Evolutionary conservation across 2,113 vertebrate genomes (phyloP).

Genomic region (Pristiophorus japonicus): DNA sequence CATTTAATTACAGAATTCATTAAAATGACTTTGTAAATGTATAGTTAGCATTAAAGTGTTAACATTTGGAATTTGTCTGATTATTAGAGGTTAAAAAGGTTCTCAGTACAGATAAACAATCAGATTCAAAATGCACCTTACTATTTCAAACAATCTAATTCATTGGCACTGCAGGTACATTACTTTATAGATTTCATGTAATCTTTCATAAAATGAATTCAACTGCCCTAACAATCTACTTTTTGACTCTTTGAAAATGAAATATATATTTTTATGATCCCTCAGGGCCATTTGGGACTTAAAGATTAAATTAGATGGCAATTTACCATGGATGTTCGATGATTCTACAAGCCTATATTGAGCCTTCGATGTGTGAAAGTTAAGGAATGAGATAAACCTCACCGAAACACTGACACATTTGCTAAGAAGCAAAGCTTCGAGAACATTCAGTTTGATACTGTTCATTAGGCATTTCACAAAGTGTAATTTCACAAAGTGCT

Average conservation of each 20-base stretch:
- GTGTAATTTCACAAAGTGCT: background rate
- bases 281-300: background rate
- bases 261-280: background rate
- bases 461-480: background rate
- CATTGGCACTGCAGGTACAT: background rate
- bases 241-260: conserved; percentile 19
- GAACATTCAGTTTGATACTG: background rate
- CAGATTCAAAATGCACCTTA: background rate
- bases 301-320: conserved; percentile 25
- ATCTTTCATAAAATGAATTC: conserved; percentile 29
- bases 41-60: background rate
- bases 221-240: background rate
- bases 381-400: background rate
- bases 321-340: background rate
- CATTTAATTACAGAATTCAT: conserved; percentile 24
- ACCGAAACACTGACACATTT: background rate
- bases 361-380: background rate
- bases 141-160: background rate
- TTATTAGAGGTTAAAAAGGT: background rate
- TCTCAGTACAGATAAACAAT: background rate
- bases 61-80: background rate
- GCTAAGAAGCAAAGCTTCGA: background rate
- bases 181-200: background rate
- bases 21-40: background rate
- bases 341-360: conserved; percentile 24